Conservation (phyloP, 2,888 invertebrate species). For the Leucophenga maculata region DNA sequence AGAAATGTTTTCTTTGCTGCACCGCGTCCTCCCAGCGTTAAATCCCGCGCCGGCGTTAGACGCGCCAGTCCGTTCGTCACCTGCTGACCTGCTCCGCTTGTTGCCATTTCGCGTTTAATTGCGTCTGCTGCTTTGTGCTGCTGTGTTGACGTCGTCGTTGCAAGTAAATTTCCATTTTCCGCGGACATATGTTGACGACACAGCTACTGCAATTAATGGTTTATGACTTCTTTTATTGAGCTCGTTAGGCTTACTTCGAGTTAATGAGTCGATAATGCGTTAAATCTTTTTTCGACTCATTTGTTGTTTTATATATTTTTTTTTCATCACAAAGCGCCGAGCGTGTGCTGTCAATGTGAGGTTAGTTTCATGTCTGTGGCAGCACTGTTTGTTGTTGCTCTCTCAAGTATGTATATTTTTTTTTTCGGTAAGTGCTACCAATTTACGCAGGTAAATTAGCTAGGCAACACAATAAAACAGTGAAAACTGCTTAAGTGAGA, state of each 20-base stretch:
- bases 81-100: slow-evolving; percentile 8
- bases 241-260: too few species aligned
- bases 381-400: too few species aligned
- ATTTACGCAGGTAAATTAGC: too few species aligned
- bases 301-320: background rate
- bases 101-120: slow-evolving; percentile 48
- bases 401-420: too few species aligned
- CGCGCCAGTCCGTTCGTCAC: slow-evolving; percentile 50
- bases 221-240: slow-evolving; percentile 28
- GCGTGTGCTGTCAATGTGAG: background rate
- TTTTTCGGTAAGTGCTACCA: too few species aligned
- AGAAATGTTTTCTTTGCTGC: slow-evolving; percentile 75
- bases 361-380: too few species aligned
- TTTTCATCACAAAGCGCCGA: background rate
- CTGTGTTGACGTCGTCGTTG: slow-evolving; percentile 18
- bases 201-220: slow-evolving; percentile 12
- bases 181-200: slow-evolving; percentile 50
- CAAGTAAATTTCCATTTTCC: slow-evolving; percentile 53
- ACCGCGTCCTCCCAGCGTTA: slow-evolving; percentile 74
- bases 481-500: too few species aligned
- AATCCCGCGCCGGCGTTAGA: slow-evolving; percentile 75
- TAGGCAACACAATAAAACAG: too few species aligned
- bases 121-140: slow-evolving; percentile 33
- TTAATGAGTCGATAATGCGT: too few species aligned
- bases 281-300: background rate